These are phyloP conservation scores for Pipa parva DNA, from an alignment of 2,113 vertebrate species.

Conservation along the genomic window DNA sequence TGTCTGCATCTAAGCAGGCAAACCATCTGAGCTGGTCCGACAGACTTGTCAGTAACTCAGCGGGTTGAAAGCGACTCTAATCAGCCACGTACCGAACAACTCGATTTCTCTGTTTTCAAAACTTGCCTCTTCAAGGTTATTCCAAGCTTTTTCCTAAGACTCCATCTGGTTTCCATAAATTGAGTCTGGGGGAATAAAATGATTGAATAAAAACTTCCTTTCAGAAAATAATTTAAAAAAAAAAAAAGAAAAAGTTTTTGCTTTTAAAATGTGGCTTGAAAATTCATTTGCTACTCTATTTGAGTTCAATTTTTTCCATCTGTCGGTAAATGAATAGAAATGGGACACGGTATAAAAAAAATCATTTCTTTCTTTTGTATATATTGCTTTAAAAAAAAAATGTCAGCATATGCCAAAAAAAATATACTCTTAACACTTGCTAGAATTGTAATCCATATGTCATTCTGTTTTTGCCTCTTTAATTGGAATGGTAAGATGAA, in stretches of 20 bases:
- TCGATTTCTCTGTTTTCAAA: not conserved
- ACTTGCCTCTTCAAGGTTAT: not conserved
- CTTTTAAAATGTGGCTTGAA: constrained; percentile 14
- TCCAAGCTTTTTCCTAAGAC: not conserved
- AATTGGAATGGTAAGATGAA: constrained; percentile 35
- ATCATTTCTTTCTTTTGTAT: constrained; percentile 2
- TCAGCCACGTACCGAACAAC: too few relatives aligned
- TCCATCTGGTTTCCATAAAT: constrained; percentile 11
- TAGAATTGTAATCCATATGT: constrained; percentile 22
- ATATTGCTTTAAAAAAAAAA: constrained; percentile 16
- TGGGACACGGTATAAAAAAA: not conserved
- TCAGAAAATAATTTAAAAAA: constrained; percentile 22
- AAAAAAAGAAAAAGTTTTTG: not conserved
- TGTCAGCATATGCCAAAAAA: constrained; percentile 10
- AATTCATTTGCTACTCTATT: constrained; percentile 18
- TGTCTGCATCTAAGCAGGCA: too few relatives aligned
- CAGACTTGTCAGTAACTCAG: too few relatives aligned
- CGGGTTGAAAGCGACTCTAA: too few relatives aligned
- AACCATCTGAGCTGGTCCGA: too few relatives aligned
- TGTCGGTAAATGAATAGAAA: constrained; percentile 8
- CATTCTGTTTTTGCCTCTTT: constrained; percentile 22
- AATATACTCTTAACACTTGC: constrained; percentile 10
- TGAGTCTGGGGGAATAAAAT: not conserved
- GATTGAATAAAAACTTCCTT: constrained; percentile 15
- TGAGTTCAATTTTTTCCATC: constrained; percentile 34